Base-by-base conservation (phyloP, 2,113 vertebrate genomes). In the Bombycilla garrulus region DNA sequence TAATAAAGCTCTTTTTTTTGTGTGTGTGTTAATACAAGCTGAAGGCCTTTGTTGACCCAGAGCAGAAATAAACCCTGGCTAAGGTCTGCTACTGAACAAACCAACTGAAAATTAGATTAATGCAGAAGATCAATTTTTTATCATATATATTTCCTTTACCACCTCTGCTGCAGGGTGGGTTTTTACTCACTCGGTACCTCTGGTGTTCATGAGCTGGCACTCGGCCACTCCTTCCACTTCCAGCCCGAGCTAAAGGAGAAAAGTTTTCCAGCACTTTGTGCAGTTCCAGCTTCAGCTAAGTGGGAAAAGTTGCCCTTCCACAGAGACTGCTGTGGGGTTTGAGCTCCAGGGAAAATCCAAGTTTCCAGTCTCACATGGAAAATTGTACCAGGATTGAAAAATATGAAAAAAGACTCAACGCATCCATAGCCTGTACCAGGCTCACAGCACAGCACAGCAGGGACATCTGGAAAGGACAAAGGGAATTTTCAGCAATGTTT, bases 291-390 rank as follows among this genome's bases (percentile, higher is more conserved):
- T 38, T 65, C 20, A 54, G 47, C 38, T 78, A 84, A 82, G 56
- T 21, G 16, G 53, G 57, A 86, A 38, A 83, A 54, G 24, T 48
- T 57, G 50, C 15, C 9, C 38, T 89, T 69, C 9, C 45, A 56
- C 14, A 23, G 1, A n/a, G 25, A 7, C 18, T 21, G 3, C 33
- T 51, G 3, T 5, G 26, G 61, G 78, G 23, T 15, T 88, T 18
- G n/a, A 53, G 31, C 28, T 40, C 44, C 82, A 76, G 2, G 10
- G 40, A 54, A 74, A 90, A 62, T 2, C 2, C 0, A 0, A 11
- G 2, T 57, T 93, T 40, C 29, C n/a, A 28, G 23, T 19, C 29
- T 26, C 16, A 3, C 1, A 3, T 9, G 23, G 45, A 38, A 77
- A 90, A 53, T 1, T 2, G 8, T 26, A 24, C 25, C 62, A 61